Conservation (phyloP, 2,113 vertebrate genomes). For the Cairina moschata region DNA sequence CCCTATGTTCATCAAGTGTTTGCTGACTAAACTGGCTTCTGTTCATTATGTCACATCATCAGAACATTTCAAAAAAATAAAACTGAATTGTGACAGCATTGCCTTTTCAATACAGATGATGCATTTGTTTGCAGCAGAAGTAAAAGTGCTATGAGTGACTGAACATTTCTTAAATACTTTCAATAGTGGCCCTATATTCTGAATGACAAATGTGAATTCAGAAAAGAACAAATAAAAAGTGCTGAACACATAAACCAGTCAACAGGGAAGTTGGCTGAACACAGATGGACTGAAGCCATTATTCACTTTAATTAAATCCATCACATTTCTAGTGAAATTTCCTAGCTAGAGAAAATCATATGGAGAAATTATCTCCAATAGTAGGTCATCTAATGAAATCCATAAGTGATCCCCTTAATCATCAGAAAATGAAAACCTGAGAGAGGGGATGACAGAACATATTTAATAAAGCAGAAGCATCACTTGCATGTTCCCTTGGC, state of each 20-base stretch:
- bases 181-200: slow-evolving; percentile 41
- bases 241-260: slow-evolving; percentile 38
- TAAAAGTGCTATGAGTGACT: not conserved
- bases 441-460: not conserved
- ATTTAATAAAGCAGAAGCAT: not conserved
- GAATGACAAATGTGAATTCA: slow-evolving; percentile 48
- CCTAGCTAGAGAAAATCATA: slow-evolving; percentile 11
- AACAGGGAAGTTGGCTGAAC: slow-evolving; percentile 15
- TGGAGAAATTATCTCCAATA: not conserved
- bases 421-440: not conserved
- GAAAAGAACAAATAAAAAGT: slow-evolving; percentile 57
- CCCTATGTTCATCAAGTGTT: not conserved
- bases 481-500: not conserved
- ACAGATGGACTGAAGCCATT: slow-evolving; percentile 18
- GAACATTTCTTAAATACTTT: slow-evolving; percentile 36
- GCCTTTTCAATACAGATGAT: slow-evolving; percentile 42
- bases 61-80: slow-evolving; percentile 16
- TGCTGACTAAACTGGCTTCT: slow-evolving; percentile 26
- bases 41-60: slow-evolving; percentile 9
- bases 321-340: slow-evolving; percentile 14
- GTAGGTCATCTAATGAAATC: not conserved
- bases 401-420: not conserved
- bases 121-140: slow-evolving; percentile 44
- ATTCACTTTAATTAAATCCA: slow-evolving; percentile 27
- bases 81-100: slow-evolving; percentile 25